Conservation (phyloP, 2,888 invertebrate genomes). For the Boloria euphrosyne region DNA sequence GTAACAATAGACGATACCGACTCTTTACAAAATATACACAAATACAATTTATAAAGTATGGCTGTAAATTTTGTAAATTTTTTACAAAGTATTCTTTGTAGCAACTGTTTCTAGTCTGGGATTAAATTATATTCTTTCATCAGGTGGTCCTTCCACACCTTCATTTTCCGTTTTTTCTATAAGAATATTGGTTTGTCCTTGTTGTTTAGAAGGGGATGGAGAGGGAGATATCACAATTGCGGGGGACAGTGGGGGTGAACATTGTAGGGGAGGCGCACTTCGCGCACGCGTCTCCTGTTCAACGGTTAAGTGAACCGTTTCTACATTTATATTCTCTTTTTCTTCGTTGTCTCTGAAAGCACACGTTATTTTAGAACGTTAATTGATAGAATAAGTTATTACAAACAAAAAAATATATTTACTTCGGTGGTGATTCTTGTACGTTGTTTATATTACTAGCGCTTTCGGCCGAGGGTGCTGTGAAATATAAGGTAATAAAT, state of each 20-base stretch:
- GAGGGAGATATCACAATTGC: constrained; percentile 47
- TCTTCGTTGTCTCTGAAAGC: constrained; percentile 43
- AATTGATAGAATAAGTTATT: background rate
- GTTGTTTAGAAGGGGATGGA: constrained; percentile 44
- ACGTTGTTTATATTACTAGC: constrained; percentile 54
- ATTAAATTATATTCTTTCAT: constrained; percentile 50
- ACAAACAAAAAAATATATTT: constrained; percentile 33
- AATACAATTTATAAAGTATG: constrained; percentile 43
- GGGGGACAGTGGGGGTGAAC: constrained; percentile 49
- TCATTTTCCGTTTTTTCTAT: constrained; percentile 53
- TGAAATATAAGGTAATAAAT: constrained; percentile 23
- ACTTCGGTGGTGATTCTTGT: constrained; percentile 58
- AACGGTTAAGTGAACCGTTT: constrained; percentile 56
- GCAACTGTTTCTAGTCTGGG: constrained; percentile 35
- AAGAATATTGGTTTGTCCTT: constrained; percentile 60
- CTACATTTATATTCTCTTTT: constrained; percentile 55
- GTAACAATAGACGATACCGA: constrained; percentile 36
- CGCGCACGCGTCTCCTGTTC: constrained; percentile 58
- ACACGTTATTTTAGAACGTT: background rate
- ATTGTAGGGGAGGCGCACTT: constrained; percentile 56
- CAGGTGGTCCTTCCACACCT: constrained; percentile 34
- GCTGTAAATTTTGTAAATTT: constrained; percentile 60
- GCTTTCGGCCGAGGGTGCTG: constrained; percentile 66
- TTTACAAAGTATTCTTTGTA: constrained; percentile 57
- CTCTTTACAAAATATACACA: constrained; percentile 36